These are phyloP conservation scores for Hermodice carunculata DNA, from an alignment of 2,888 invertebrate species.

Conservation along the genomic window DNA sequence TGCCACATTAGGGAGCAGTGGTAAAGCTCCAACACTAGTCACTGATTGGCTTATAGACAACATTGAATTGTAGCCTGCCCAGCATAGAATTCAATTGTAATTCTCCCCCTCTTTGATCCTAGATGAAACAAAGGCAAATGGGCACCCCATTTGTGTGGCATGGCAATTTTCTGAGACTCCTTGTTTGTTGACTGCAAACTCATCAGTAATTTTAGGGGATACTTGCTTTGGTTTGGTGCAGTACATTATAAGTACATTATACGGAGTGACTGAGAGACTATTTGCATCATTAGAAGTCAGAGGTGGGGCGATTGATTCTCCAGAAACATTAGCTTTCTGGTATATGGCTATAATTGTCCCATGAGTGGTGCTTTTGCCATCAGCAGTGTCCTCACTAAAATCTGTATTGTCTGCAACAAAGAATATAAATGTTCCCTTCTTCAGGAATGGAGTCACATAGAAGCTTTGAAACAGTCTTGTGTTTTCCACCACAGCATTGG, in stretches of 20 bases:
- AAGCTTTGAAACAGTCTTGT: slow-evolving; percentile 12
- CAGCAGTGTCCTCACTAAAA: slow-evolving; percentile 26
- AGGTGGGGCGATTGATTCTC: slow-evolving; percentile 12
- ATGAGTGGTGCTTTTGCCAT: slow-evolving; percentile 27
- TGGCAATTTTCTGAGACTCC: background rate
- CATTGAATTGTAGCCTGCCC: no score
- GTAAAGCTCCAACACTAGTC: background rate
- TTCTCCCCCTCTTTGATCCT: slow-evolving; percentile 10
- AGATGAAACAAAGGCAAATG: slow-evolving; percentile 18
- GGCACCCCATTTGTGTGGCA: slow-evolving; percentile 21
- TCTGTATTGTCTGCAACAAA: slow-evolving; percentile 26
- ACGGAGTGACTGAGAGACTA: slow-evolving; percentile 15
- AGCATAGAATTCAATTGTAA: no score
- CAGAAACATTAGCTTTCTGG: slow-evolving; percentile 16
- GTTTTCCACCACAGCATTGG: slow-evolving; percentile 30
- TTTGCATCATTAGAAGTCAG: slow-evolving; percentile 8
- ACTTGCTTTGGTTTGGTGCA: slow-evolving; percentile 13
- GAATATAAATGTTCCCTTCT: slow-evolving; percentile 26
- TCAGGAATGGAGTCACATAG: slow-evolving; percentile 26
- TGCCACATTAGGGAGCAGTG: slow-evolving; percentile 21
- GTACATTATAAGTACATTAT: slow-evolving; percentile 7
- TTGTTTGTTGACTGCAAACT: background rate
- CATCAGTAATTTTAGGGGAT: background rate
- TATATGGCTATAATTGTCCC: slow-evolving; percentile 21
- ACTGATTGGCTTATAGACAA: background rate